Evolutionary conservation across 2,888 invertebrate species (phyloP).

Genomic region (Galerucella nymphaeae): DNA sequence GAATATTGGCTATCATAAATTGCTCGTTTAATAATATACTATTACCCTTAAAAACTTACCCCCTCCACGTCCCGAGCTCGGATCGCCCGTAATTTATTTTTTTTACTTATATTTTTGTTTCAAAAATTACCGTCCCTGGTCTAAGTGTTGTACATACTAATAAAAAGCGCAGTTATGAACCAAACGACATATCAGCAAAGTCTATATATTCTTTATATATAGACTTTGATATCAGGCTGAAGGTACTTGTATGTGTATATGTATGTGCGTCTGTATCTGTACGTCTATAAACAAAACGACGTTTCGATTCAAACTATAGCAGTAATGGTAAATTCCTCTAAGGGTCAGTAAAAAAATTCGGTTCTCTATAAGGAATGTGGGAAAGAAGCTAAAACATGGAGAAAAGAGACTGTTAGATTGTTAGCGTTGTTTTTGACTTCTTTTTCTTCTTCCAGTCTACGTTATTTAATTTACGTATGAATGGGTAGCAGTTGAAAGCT

Average conservation of each 20-base stretch:
- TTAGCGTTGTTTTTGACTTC: constrained; percentile 19
- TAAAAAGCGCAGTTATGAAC: too few relatives aligned
- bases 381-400: constrained; percentile 27
- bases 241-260: background rate
- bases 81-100: too few relatives aligned
- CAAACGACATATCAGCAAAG: too few relatives aligned
- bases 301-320: constrained; percentile 44
- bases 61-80: too few relatives aligned
- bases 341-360: constrained; percentile 29
- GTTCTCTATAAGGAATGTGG: constrained; percentile 39
- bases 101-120: too few relatives aligned
- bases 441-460: constrained; percentile 8
- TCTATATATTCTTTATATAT: too few relatives aligned
- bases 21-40: too few relatives aligned
- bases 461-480: constrained; percentile 34
- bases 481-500: constrained; percentile 28
- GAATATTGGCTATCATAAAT: too few relatives aligned
- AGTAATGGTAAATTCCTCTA: constrained; percentile 38
- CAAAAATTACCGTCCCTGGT: too few relatives aligned
- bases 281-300: constrained; percentile 33
- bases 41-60: too few relatives aligned
- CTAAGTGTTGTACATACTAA: too few relatives aligned
- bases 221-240: too few relatives aligned
- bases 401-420: constrained; percentile 7
- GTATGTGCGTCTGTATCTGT: constrained; percentile 27